These are phyloP conservation scores for Microtus pennsylvanicus DNA, from an alignment of 2,113 vertebrate species.

Conservation along the genomic window DNA sequence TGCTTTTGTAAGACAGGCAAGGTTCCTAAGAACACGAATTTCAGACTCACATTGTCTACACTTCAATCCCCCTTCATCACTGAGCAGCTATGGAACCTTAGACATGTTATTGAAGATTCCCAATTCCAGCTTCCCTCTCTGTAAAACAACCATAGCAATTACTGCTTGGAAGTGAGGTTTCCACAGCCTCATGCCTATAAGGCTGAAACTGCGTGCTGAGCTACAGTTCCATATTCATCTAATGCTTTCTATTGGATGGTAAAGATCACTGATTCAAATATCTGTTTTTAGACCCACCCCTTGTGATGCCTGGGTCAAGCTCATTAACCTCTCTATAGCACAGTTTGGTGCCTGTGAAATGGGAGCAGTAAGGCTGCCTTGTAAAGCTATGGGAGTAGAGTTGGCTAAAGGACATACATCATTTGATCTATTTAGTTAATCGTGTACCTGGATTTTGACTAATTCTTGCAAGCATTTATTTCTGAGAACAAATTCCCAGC, in stretches of 20 bases:
- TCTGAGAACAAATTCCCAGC: background rate
- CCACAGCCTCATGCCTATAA: background rate
- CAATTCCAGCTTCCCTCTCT: background rate
- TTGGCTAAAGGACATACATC: background rate
- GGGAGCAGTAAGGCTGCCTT: background rate
- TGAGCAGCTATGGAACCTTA: background rate
- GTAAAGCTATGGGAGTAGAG: background rate
- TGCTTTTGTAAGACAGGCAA: background rate
- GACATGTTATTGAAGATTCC: background rate
- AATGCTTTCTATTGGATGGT: background rate
- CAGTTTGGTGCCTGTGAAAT: conserved; percentile 25
- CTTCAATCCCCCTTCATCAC: background rate
- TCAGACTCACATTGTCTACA: background rate
- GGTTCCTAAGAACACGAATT: background rate
- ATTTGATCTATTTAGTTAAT: conserved; percentile 31
- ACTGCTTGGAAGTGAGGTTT: background rate
- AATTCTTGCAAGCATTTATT: background rate
- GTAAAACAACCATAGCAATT: background rate
- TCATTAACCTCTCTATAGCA: background rate
- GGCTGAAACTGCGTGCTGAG: background rate
- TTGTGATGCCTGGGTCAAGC: background rate
- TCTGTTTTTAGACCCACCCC: background rate
- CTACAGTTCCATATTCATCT: rapidly evolving
- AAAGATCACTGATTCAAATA: background rate
- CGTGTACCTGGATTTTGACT: background rate